Percentiles rank a stretch among this genome's conserved stretches.
Evolutionary conservation across 1,140 invertebrate species (phyloP).

Genomic region (Trachymyrmex cornetzi): DNA sequence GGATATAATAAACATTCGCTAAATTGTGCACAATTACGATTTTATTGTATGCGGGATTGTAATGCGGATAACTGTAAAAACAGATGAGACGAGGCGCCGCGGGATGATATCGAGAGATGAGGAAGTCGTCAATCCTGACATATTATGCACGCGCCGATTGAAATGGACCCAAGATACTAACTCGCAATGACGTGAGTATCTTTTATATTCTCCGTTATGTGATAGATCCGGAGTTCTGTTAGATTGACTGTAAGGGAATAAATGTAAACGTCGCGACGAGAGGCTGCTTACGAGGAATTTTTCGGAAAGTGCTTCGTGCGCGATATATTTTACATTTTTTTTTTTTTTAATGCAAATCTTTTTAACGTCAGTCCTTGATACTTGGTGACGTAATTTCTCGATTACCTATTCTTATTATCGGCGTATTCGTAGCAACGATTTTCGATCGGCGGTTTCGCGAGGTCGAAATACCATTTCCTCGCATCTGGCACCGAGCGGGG

Average conservation of each 20-base stretch:
- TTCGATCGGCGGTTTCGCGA: constrained; percentile 31
- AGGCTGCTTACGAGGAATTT: not conserved
- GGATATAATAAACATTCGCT: not conserved
- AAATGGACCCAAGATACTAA: constrained; percentile 25
- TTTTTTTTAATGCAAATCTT: not conserved
- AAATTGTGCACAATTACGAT: constrained; percentile 34
- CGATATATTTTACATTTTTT: not conserved
- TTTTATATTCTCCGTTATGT: constrained; percentile 13
- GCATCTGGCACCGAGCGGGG: constrained; percentile 60
- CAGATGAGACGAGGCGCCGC: constrained; percentile 43
- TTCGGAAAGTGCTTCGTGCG: not conserved
- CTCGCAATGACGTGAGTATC: not conserved
- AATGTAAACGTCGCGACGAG: not conserved
- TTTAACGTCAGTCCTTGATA: not conserved
- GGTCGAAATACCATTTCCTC: constrained; percentile 51
- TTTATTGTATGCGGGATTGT: constrained; percentile 41
- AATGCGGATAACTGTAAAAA: constrained; percentile 54
- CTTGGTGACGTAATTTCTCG: not conserved
- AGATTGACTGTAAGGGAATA: not conserved
- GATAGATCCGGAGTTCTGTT: constrained; percentile 17
- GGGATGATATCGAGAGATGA: constrained; percentile 40
- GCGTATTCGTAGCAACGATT: not conserved
- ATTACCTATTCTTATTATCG: not conserved
- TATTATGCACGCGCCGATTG: constrained; percentile 50
- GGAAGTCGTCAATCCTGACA: constrained; percentile 38